Conservation (phyloP, 2,113 vertebrate genomes). For the Poicephalus meyeri region DNA sequence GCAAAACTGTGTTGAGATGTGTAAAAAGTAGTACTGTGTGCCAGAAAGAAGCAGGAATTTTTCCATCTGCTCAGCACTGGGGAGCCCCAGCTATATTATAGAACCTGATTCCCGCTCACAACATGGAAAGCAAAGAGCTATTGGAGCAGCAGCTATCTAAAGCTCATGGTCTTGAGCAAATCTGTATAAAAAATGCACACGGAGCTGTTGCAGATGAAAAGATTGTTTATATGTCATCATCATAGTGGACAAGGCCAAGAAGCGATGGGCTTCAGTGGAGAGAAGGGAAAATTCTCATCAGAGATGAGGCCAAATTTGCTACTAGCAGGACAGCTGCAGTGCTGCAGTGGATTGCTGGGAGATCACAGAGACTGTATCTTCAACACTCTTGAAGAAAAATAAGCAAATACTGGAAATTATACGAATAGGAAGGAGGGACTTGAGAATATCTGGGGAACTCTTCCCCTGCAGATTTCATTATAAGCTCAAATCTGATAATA, state of each 20-base stretch:
- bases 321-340: not conserved
- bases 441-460: not conserved
- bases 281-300: not conserved
- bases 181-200: not conserved
- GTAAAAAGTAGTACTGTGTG: not conserved
- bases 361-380: not conserved
- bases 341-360: not conserved
- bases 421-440: not conserved
- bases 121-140: not conserved
- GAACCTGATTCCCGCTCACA: not conserved
- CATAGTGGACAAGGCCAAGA: not conserved
- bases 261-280: not conserved
- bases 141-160: not conserved
- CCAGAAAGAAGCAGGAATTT: not conserved
- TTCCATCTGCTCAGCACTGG: not conserved
- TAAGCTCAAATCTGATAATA: not conserved
- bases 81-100: not conserved
- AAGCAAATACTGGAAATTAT: not conserved
- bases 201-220: not conserved
- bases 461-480: not conserved
- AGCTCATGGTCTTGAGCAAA: not conserved
- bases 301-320: not conserved
- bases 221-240: not conserved
- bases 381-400: not conserved
- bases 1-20: not conserved